Percentiles rank a stretch among this genome's conserved stretches.
phyloP scores from a whole-genome alignment of 2,888 invertebrate species.

The Villa cingulata region DNA sequence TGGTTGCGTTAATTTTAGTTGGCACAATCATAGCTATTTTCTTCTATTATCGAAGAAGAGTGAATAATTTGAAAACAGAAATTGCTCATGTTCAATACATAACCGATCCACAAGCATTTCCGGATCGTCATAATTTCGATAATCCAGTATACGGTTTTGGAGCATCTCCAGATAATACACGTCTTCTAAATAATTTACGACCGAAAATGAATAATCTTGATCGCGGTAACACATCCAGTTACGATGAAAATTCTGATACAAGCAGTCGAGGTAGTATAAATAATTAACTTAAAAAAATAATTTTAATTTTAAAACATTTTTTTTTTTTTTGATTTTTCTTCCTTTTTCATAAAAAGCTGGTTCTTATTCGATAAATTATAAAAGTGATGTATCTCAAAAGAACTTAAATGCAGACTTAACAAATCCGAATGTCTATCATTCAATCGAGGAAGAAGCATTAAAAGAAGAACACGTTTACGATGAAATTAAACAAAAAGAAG shows the following conservation, averaged over 20 bases:
- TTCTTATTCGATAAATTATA: conserved; percentile 45
- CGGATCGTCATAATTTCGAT: conserved; percentile 57
- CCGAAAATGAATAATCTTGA: conserved; percentile 35
- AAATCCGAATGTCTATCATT: conserved; percentile 72
- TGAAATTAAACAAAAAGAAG: conserved; percentile 75
- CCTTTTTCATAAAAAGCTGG: conserved; percentile 31
- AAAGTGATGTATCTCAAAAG: conserved; percentile 53
- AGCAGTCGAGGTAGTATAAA: conserved; percentile 33
- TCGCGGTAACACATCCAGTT: conserved; percentile 21
- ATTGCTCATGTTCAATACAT: conserved; percentile 77
- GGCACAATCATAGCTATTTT: conserved; percentile 48
- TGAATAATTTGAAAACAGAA: conserved; percentile 70
- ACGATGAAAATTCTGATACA: conserved; percentile 39
- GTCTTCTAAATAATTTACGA: conserved; percentile 33
- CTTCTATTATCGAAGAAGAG: conserved; percentile 67
- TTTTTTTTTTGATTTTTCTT: not conserved
- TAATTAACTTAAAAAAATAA: not conserved
- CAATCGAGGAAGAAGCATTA: conserved; percentile 60
- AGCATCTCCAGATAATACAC: conserved; percentile 41
- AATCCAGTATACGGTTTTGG: conserved; percentile 82
- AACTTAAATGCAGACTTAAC: conserved; percentile 74
- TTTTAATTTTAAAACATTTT: not conserved
- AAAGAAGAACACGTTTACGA: conserved; percentile 76
- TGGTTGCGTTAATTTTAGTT: conserved; percentile 50
- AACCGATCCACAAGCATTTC: conserved; percentile 52